Base-by-base conservation (phyloP, 2,888 invertebrate genomes). In the Torymus tubicola region DNA sequence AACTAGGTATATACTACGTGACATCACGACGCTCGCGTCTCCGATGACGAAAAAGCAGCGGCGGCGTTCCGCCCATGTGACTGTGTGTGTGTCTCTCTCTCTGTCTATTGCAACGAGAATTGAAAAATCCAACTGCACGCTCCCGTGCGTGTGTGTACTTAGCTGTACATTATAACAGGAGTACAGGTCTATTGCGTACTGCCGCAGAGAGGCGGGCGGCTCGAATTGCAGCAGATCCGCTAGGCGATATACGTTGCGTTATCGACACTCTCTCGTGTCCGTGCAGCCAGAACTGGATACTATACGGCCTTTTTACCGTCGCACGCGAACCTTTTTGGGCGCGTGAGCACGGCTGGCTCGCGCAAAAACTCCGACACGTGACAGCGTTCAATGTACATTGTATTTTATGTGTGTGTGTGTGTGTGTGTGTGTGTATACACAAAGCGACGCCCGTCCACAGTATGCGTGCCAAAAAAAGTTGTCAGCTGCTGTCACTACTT, bases 201-300 rank as follows among this genome's bases (percentile, higher is more conserved):
- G 12, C 52, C 16, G 65, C 52, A 18, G 21, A 67, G 16, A 52
- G 50, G 67, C 67, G 18, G 8, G 8, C 42, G 5, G 42, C 42
- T 42, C 42, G 42, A 42, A 42, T 42, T 42, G 42, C 42, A 42
- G 21, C 67, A 21, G 67, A 67, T 67, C 67, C 67, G 67, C 67
- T 67, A 67, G 67, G 52, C 18, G 50, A 61, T 24, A 16, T 2
- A 11, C 18, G 42, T 67, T 67, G 67, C 67, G 53, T 52, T 67
- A 67, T 67, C 61, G 24, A 61, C 12, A 60, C 18, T 60, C 5
- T n/a, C n/a, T 60, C 42, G 42, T 42, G 42, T 42, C 42, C 42
- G 42, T 0, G 42, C 42, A 8, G 42, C 42, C 42, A 42, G 42
- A 42, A 42, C 42, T 42, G 42, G 42, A 42, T 42, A 21, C 21